Conservation (phyloP, 35 echinoderm and acorn worm genomes). For the Apostichopus parvimensis region DNA sequence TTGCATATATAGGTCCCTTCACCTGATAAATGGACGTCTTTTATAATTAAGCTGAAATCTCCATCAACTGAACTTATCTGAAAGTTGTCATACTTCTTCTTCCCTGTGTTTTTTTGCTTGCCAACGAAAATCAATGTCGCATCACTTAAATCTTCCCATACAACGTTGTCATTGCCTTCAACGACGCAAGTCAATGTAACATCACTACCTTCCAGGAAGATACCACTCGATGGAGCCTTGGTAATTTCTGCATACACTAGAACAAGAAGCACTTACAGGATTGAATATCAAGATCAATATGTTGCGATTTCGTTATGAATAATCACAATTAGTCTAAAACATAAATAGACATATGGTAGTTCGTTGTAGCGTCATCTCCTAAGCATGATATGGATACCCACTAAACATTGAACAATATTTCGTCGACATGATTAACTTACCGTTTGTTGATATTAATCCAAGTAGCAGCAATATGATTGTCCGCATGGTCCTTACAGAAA, state of each 20-base stretch:
- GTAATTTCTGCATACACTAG: not conserved
- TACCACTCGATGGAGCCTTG: not conserved
- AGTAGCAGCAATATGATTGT: too few relatives aligned
- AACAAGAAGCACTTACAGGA: too few relatives aligned
- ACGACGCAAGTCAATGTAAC: not conserved
- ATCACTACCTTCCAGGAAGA: not conserved
- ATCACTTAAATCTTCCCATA: not conserved
- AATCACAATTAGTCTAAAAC: too few relatives aligned
- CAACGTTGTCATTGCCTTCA: not conserved
- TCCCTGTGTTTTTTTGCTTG: constrained; percentile 3
- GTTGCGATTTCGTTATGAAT: too few relatives aligned
- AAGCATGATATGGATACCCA: too few relatives aligned
- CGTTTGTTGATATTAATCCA: too few relatives aligned
- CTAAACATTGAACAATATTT: too few relatives aligned
- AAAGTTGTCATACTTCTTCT: constrained; percentile 11
- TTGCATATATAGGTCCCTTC: not conserved
- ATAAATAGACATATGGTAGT: too few relatives aligned
- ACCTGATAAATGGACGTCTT: not conserved
- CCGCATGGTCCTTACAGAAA: too few relatives aligned
- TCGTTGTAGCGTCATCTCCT: too few relatives aligned
- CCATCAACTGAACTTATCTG: not conserved
- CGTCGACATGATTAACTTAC: too few relatives aligned
- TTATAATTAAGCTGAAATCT: not conserved
- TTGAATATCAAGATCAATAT: too few relatives aligned
- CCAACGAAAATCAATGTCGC: not conserved